A percentile compares a stretch with the other conserved stretches of the same genome.
phyloP scores from a whole-genome alignment of 2,797 vertebrate genomes.

The Bradypus variegatus region DNA sequence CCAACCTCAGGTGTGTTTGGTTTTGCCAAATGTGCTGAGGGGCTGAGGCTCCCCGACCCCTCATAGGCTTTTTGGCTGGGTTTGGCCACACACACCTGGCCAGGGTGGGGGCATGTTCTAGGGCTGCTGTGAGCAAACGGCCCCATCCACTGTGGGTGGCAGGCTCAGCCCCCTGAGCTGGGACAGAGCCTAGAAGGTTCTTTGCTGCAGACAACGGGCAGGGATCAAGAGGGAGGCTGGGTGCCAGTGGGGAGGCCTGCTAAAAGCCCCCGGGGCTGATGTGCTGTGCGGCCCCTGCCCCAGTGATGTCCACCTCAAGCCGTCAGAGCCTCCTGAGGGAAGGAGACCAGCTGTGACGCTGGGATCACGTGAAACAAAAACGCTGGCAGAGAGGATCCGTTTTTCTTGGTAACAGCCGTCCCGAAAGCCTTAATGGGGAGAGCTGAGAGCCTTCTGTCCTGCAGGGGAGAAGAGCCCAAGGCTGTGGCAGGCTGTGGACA shows the following conservation, averaged over 20 bases:
- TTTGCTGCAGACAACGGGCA: neutral
- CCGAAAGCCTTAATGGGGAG: too few species aligned
- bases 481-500: too few species aligned
- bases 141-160: constrained; percentile 24
- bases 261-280: neutral
- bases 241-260: neutral
- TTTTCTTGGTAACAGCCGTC: too few species aligned
- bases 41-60: constrained; percentile 39
- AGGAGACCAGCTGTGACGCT: neutral
- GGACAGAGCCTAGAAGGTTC: neutral
- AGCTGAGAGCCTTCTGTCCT: too few species aligned
- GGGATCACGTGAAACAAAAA: neutral
- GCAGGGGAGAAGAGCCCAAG: too few species aligned
- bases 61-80: neutral
- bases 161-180: constrained; percentile 30
- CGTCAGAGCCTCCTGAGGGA: neutral
- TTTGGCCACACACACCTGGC: neutral
- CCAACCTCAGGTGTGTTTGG: constrained; percentile 18
- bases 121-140: constrained; percentile 52
- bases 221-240: too few species aligned
- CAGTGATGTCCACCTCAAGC: neutral
- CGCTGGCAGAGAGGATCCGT: too few species aligned
- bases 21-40: constrained; percentile 43
- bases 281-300: neutral
- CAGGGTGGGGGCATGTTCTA: constrained; percentile 4